Conservation (phyloP, 2,797 vertebrate genomes). For the Tapirus indicus region DNA sequence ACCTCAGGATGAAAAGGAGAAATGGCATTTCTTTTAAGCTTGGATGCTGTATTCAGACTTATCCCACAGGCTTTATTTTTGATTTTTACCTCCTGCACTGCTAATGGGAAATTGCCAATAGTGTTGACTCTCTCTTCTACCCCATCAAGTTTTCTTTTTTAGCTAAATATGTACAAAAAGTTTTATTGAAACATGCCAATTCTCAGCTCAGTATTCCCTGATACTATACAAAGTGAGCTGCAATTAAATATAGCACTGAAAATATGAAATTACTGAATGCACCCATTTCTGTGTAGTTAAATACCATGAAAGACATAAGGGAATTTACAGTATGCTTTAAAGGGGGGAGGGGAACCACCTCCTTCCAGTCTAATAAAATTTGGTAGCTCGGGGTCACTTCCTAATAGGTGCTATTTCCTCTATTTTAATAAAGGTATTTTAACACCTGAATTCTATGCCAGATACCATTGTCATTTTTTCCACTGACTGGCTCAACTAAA, state of each 20-base stretch:
- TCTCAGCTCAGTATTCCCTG: slow-evolving; percentile 56
- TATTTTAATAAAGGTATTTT: slow-evolving; percentile 87
- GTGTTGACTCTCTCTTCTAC: slow-evolving; percentile 64
- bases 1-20: slow-evolving; percentile 73
- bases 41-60: slow-evolving; percentile 63
- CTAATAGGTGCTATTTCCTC: slow-evolving; percentile 87
- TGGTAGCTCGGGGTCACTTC: slow-evolving; percentile 85
- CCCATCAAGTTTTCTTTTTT: slow-evolving; percentile 74
- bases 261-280: slow-evolving; percentile 73
- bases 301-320: slow-evolving; percentile 78
- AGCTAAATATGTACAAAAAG: slow-evolving; percentile 67
- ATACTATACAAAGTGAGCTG: slow-evolving; percentile 68
- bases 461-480: slow-evolving; percentile 86
- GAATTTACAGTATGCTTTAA: slow-evolving; percentile 82
- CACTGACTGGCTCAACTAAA: slow-evolving; percentile 80
- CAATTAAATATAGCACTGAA: slow-evolving; percentile 79
- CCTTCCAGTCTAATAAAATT: slow-evolving; percentile 82
- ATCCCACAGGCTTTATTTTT: slow-evolving; percentile 68
- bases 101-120: slow-evolving; percentile 71
- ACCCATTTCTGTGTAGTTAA: slow-evolving; percentile 79
- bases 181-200: slow-evolving; percentile 77
- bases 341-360: slow-evolving; percentile 69
- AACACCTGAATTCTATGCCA: slow-evolving; percentile 85
- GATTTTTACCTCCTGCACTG: slow-evolving; percentile 67
- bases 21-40: slow-evolving; percentile 70